phyloP scores from a whole-genome alignment of 1,140 invertebrate species.

The Drosophila carrolli region DNA sequence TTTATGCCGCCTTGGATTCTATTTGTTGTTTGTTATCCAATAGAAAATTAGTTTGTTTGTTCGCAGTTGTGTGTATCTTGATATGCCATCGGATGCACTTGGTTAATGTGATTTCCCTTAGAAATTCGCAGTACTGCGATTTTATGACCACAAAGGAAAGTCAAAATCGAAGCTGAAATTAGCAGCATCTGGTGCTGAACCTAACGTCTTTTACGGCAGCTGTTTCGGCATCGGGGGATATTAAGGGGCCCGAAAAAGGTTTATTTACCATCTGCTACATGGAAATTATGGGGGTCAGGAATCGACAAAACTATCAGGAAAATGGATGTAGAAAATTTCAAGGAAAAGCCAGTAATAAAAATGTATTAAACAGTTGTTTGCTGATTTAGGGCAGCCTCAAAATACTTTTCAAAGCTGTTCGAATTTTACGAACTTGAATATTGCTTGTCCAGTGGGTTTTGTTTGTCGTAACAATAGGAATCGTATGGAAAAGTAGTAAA shows the following conservation, averaged over 20 bases:
- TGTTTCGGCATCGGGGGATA: background rate
- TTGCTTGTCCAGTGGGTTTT: background rate
- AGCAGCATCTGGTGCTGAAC: conserved; percentile 11
- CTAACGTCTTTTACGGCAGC: conserved; percentile 3
- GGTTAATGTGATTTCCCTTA: background rate
- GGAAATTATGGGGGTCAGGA: conserved; percentile 24
- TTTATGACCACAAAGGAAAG: conserved; percentile 10
- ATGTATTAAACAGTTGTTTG: background rate
- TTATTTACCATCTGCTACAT: conserved; percentile 10
- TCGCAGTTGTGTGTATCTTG: background rate
- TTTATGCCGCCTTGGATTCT: conserved; percentile 9
- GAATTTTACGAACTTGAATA: background rate
- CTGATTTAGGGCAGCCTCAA: background rate
- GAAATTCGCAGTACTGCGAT: background rate
- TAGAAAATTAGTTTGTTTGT: conserved; percentile 62
- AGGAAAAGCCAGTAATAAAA: background rate
- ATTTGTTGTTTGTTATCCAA: conserved; percentile 32
- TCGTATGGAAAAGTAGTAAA: background rate
- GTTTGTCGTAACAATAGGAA: background rate
- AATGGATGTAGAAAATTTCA: background rate
- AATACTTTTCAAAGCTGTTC: background rate
- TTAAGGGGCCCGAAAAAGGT: conserved; percentile 7
- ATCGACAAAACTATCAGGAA: background rate
- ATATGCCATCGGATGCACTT: conserved; percentile 5
- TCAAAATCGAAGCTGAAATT: conserved; percentile 10